A percentile compares a stretch with the other conserved stretches of the same genome.
Conservation (phyloP, 1,140 invertebrate genomes). For the Sipha flava region DNA sequence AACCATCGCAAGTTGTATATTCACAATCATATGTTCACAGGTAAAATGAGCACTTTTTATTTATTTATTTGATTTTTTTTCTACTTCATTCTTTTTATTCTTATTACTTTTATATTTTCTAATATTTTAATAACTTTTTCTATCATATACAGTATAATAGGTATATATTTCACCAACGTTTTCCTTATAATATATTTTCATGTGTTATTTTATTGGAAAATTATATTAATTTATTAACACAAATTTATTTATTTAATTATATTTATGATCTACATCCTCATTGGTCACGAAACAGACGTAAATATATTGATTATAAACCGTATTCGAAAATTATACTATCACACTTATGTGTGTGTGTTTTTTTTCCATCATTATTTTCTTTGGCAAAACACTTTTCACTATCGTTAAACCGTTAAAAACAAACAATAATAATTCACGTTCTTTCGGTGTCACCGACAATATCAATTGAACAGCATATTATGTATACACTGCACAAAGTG, state of each 20-base stretch:
- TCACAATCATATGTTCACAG: slow-evolving; percentile 25
- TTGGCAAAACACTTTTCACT: background rate
- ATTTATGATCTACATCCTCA: no score
- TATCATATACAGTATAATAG: no score
- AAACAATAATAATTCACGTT: slow-evolving; percentile 4
- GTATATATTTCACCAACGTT: no score
- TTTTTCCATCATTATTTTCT: slow-evolving; percentile 24
- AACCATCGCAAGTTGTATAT: slow-evolving; percentile 6
- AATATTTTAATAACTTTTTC: background rate
- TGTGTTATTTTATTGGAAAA: no score
- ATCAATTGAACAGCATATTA: slow-evolving; percentile 14
- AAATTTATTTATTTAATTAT: no score
- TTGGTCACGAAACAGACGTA: no score
- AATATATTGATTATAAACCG: no score
- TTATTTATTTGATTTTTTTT: slow-evolving; percentile 33
- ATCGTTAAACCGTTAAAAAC: background rate
- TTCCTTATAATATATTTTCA: no score
- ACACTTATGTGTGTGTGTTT: background rate
- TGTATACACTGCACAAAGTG: background rate
- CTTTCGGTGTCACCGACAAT: background rate
- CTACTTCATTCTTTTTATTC: background rate
- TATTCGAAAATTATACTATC: no score
- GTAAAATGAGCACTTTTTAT: slow-evolving; percentile 37
- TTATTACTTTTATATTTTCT: slow-evolving; percentile 2
- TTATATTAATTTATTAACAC: no score